Evolutionary conservation across 2,113 vertebrate genomes (phyloP).

Genomic region (Syrmaticus mikado): DNA sequence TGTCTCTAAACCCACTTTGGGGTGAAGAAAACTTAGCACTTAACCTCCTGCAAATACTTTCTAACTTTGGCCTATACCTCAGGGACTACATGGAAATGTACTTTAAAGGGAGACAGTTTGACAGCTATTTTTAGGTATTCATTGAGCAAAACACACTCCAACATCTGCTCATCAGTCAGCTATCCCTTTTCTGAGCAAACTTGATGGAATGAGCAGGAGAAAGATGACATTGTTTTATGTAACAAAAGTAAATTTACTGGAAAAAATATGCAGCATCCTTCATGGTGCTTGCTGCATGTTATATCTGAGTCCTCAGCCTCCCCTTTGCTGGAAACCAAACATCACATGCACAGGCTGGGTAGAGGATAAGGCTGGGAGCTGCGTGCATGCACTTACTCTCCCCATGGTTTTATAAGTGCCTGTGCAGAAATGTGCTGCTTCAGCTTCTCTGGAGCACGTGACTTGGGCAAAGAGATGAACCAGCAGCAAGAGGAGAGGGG

Average conservation of each 20-base stretch:
- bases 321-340: neutral
- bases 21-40: constrained; percentile 54
- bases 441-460: neutral
- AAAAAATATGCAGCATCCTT: constrained; percentile 39
- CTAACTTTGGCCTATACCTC: constrained; percentile 13
- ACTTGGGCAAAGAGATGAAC: neutral
- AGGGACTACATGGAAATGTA: constrained; percentile 69
- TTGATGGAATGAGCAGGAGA: constrained; percentile 37
- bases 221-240: constrained; percentile 62
- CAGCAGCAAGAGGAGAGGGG: neutral
- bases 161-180: constrained; percentile 65
- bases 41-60: constrained; percentile 18
- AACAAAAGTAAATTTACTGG: constrained; percentile 58
- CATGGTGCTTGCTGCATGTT: neutral
- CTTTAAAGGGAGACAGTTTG: constrained; percentile 42
- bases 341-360: rapidly evolving
- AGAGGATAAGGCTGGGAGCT: neutral
- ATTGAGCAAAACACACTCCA: constrained; percentile 52
- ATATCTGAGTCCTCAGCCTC: neutral
- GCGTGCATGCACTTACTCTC: rapidly evolving
- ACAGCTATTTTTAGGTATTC: constrained; percentile 60
- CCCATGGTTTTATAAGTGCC: neutral
- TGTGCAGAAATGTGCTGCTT: constrained; percentile 9
- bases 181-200: constrained; percentile 47
- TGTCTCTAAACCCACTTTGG: neutral